These are phyloP conservation scores for Pantherophis vulpinus DNA, from an alignment of 2,797 vertebrate species.

Conservation along the genomic window DNA sequence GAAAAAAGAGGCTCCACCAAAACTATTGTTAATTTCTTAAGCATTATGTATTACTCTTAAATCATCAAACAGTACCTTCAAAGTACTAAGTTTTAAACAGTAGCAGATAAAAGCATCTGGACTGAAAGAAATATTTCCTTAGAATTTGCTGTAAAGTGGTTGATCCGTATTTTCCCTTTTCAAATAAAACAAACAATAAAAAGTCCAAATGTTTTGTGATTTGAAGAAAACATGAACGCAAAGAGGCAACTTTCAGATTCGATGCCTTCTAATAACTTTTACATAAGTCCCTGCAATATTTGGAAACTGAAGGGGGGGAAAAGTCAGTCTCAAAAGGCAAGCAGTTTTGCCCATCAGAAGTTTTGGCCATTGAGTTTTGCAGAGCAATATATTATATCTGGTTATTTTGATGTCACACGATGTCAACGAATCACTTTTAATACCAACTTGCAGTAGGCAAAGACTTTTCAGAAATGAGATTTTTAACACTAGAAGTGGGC, in stretches of 20 bases:
- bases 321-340: not conserved
- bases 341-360: not conserved
- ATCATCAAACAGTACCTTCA: not conserved
- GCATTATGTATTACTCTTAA: not conserved
- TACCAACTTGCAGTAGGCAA: not conserved
- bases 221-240: not conserved
- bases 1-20: not conserved
- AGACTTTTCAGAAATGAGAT: not conserved
- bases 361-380: not conserved
- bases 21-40: not conserved
- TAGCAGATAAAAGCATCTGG: not conserved
- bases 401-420: not conserved
- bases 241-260: not conserved
- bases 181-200: not conserved
- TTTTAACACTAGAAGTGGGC: not conserved
- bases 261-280: not conserved
- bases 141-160: not conserved
- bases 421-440: not conserved
- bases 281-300: not conserved
- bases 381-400: not conserved
- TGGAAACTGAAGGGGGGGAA: not conserved
- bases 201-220: not conserved
- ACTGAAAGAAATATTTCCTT: not conserved
- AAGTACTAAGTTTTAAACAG: not conserved
- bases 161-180: not conserved